Evolutionary conservation across 2,888 invertebrate genomes (phyloP), one percentile per base, ranked within the genome.

Genomic region (Orgyia antiqua): DNA sequence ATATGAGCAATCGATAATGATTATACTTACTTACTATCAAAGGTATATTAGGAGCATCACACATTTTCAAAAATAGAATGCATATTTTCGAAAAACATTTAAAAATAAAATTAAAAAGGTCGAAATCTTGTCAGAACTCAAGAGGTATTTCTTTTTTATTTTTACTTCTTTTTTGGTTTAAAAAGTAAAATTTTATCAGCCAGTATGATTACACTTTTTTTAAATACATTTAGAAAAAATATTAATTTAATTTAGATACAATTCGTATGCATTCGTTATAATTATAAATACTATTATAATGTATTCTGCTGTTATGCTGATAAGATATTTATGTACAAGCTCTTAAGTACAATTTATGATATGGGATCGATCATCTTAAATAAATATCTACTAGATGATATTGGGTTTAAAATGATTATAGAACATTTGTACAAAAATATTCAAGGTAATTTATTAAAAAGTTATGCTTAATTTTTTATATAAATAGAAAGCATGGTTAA

Each of bases 321-420:
- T 33, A 42, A 56, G 57, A 50, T 57, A 57, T 56, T 60, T 74
- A 74, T 68, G 60, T 76, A 75, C 70, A 79, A 65, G 69, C 64
- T 52, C 44, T 70, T 78, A 77, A 56, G 63, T 78, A 76, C 70
- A 64, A 60, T 53, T 58, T 65, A 75, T 83, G 83, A 83, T 84
- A 84, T 84, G 83, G 66, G 74, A 65, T 61, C 48, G 64, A 63
- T 51, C 59, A 64, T 63, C 45, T 58, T 49, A 45, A 50, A 41
- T 63, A 77, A 63, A 69, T 74, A 72, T 15, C 6, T 15, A 15
- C 4, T 6, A 6, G 4, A 62, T 68, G 69, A 73, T 74, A 74
- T 58, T 67, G 60, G 58, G 54, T 50, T 48, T 58, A 56, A 63
- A 60, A 57, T 48, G 58, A 52, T 46, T 64, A 64, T 60, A 58